Evolutionary conservation across 2,113 vertebrate species (phyloP), one percentile per base, ranked within the genome.

Genomic region (Chascanopsetta lugubris): DNA sequence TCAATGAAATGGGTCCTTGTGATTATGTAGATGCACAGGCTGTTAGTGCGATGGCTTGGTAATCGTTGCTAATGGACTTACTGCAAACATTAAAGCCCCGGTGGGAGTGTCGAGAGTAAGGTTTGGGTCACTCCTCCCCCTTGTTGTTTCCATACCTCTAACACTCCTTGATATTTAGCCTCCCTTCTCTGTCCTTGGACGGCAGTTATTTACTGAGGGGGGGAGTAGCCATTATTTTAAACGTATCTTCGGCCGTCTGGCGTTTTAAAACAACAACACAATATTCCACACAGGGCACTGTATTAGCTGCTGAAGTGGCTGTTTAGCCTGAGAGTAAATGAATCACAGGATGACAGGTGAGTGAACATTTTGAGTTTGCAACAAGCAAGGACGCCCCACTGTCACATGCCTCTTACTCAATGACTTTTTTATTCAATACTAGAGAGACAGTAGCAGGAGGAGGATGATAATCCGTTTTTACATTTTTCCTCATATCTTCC

Each of bases 61-160:
- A 90, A 89, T 89, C 15, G 59, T 67, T 76, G 61, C 84, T 89
- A 86, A 87, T 91, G 77, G 69, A 75, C 64, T 84, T 84, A 58
- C 53, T 18, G 20, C 75, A 59, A 66, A 79, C 55, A 49, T n/a
- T 69, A 62, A 74, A 77, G 55, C 73, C 74, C 78, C 73, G 32
- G 40, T 73, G 82, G 85, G 82, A 81, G 71, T 71, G 66, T 50
- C 24, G 50, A 75, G 40, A 55, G 46, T 5, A 40, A 60, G 46
- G 34, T 78, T 51, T 69, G 61, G 63, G 36, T 27, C 34, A 40
- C 15, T 57, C 56, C 48, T 32, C 54, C 45, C 22, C 12, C n/a
- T 27, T 11, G n/a, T 42, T 71, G 60, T 54, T 17, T 59, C 45
- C 60, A 32, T 61, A 53, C 64, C 38, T 58, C 61, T 29, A 57